Conservation (phyloP, 2,113 vertebrate genomes). For the Gallinago jamesoni region DNA sequence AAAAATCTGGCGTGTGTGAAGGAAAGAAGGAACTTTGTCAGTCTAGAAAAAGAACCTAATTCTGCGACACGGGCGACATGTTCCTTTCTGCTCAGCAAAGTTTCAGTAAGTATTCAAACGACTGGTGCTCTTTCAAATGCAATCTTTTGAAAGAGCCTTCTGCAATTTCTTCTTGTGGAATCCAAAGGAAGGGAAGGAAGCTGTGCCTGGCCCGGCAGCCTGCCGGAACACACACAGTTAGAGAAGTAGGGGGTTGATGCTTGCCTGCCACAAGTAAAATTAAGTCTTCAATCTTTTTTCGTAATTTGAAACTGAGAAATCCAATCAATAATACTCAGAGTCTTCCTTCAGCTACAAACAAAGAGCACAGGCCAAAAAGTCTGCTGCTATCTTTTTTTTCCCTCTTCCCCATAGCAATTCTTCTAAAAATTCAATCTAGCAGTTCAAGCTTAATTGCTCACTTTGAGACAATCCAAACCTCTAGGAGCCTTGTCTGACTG, state of each 20-base stretch:
- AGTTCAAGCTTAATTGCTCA: slow-evolving; percentile 21
- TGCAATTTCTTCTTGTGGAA: not conserved
- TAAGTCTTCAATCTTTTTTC: slow-evolving; percentile 22
- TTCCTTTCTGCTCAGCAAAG: not conserved
- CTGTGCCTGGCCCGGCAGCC: not conserved
- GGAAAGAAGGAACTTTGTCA: not conserved
- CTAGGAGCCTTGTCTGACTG: not conserved
- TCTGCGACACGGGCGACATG: not conserved
- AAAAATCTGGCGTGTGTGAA: not conserved
- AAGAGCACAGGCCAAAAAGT: not conserved
- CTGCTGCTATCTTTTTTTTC: not conserved
- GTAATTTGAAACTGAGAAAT: not conserved
- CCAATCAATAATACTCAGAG: not conserved
- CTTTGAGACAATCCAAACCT: slow-evolving; percentile 29
- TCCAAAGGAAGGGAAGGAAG: not conserved
- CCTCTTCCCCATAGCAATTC: not conserved
- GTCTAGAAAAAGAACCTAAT: not conserved
- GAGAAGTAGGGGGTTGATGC: not conserved
- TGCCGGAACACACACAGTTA: not conserved
- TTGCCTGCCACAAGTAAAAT: slow-evolving; percentile 1
- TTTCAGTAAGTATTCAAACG: not conserved
- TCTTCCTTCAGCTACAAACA: not conserved
- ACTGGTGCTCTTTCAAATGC: not conserved
- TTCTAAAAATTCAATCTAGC: slow-evolving; percentile 30
- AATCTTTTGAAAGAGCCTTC: not conserved